Evolutionary conservation across 2,797 vertebrate genomes (phyloP), one percentile per base, ranked within the genome.

Genomic region (Bovichtus variegatus): DNA sequence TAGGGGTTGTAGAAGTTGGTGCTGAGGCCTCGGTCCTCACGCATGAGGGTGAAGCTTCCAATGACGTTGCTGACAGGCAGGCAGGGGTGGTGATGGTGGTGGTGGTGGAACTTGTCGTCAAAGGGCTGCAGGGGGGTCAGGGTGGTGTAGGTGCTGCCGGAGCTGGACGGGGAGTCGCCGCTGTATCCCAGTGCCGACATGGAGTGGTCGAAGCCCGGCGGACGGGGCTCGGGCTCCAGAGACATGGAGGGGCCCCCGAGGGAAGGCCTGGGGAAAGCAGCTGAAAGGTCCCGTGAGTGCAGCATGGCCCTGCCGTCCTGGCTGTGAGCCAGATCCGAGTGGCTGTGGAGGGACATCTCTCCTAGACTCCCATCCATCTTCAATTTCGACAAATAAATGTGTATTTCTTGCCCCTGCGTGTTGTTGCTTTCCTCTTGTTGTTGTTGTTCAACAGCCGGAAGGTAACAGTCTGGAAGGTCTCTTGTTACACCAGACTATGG

Each of bases 31-130:
- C 95, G 83, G 64, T 96, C 96, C 58, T 96, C 96, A 0, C 96
- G 93, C 95, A 96, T 96, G 41, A 96, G 95, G 36, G 96, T 96
- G 85, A 96, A 96, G 92, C 95, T 96, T 71, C 96, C 96, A 1
- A 96, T 96, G 54, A 96, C 95, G 1, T 96, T 96, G 86, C 95
- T 95, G 90, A 96, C 95, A 0, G 96, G 95, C 68, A 96, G 90
- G 74, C 96, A 96, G 27, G 96, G 95, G 63, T 95, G 96, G 83
- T 96, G 95, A 64, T 95, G 95, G 36, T 95, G 95, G 79, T 91
- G 94, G 53, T 95, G 95, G 85, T 96, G 96, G 87, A 96, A 96
- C 90, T 96, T 96, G 89, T 97, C 96, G 0, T 96, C 95, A 4
- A 96, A 95, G 3, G 96, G 96, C 90, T 97, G 96, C 71, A 96